phyloP scores from a whole-genome alignment of 37 sponge, comb jelly and placozoan species.

The Hexactinellida sp. region DNA sequence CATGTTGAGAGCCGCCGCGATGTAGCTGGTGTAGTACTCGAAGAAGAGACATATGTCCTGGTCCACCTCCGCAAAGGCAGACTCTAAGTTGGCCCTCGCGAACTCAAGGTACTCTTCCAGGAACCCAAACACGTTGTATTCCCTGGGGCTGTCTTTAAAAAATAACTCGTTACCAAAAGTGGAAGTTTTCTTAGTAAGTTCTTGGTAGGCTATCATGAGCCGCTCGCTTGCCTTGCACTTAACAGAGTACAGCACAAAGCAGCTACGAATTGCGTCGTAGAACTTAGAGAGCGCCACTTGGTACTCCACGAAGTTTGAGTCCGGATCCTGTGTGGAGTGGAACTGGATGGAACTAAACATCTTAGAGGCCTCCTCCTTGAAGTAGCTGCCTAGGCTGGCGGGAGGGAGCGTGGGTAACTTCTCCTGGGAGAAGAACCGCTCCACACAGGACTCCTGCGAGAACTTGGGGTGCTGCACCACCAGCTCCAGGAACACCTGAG shows the following conservation, averaged over 20 bases:
- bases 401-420: neutral
- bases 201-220: neutral
- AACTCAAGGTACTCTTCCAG: neutral
- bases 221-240: neutral
- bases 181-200: neutral
- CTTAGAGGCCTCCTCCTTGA: neutral
- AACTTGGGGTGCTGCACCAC: neutral
- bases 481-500: neutral
- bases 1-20: neutral
- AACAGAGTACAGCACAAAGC: neutral
- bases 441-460: neutral
- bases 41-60: neutral
- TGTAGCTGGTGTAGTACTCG: neutral
- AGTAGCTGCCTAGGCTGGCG: neutral
- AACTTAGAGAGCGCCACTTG: neutral
- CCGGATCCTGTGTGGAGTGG: neutral
- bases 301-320: neutral
- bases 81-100: neutral
- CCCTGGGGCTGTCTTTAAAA: slow-evolving; percentile 8
- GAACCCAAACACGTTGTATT: neutral
- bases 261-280: neutral
- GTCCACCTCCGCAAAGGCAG: neutral
- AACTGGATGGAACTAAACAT: neutral
- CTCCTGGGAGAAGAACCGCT: neutral
- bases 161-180: neutral